Evolutionary conservation across 2,113 vertebrate species (phyloP).

Genomic region (Sus scrofa): T2T-Sscrofa CM000819.6:126117501-126118000

Average conservation of each 20-base stretch:
- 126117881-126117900: not conserved
- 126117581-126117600: not conserved
- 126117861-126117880: not conserved
- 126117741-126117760: not conserved
- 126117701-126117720: not conserved
- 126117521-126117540: not conserved
- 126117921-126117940: not conserved
- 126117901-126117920: not conserved
- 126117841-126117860: not conserved
- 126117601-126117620: slow-evolving; percentile 33
- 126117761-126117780: not conserved
- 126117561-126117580: not conserved
- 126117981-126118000: not conserved
- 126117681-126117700: not conserved
- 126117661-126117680: not conserved
- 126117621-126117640: not conserved
- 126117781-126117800: not conserved
- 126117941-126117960: not conserved
- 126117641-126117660: not conserved
- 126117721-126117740: not conserved
- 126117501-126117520: not conserved
- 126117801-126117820: not conserved
- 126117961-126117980: not conserved
- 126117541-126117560: not conserved
- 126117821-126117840: not conserved